phyloP scores from a whole-genome alignment of 2,888 invertebrate species.

The Automeris io region DNA sequence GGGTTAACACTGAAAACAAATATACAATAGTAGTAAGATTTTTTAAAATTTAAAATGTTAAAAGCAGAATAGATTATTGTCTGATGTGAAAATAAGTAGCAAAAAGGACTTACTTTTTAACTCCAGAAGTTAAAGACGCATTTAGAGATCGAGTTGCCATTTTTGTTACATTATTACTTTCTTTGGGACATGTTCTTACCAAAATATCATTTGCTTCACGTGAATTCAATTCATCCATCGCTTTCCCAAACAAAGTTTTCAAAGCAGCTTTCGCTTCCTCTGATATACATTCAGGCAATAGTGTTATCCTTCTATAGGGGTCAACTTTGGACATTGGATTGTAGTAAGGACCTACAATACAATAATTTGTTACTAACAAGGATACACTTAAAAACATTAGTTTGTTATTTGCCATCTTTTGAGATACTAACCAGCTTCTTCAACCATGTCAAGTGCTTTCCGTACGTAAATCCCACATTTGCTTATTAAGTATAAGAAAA shows the following conservation, averaged over 20 bases:
- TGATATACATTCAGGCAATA: constrained; percentile 82
- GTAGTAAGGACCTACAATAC: constrained; percentile 78
- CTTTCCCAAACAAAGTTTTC: constrained; percentile 79
- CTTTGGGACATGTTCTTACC: constrained; percentile 83
- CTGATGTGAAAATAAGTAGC: background rate
- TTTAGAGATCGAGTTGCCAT: constrained; percentile 58
- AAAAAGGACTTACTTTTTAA: constrained; percentile 43
- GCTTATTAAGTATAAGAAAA: constrained; percentile 87
- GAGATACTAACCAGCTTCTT: constrained; percentile 51
- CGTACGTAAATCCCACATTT: constrained; percentile 83
- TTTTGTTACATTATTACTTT: constrained; percentile 58
- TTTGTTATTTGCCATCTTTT: background rate
- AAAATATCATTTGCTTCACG: constrained; percentile 90
- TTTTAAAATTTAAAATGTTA: constrained; percentile 3
- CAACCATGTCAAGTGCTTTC: constrained; percentile 82
- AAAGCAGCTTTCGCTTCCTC: constrained; percentile 81
- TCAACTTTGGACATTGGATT: constrained; percentile 80
- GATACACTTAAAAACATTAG: background rate
- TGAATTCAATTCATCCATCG: constrained; percentile 83
- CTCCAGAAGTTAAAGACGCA: constrained; percentile 46
- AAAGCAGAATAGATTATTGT: no score
- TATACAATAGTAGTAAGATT: constrained; percentile 4
- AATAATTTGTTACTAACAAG: no score
- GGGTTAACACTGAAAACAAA: constrained; percentile 65
- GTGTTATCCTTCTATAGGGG: constrained; percentile 84